phyloP scores from a whole-genome alignment of 2,113 vertebrate genomes.

The Istiophorus platypterus region DNA sequence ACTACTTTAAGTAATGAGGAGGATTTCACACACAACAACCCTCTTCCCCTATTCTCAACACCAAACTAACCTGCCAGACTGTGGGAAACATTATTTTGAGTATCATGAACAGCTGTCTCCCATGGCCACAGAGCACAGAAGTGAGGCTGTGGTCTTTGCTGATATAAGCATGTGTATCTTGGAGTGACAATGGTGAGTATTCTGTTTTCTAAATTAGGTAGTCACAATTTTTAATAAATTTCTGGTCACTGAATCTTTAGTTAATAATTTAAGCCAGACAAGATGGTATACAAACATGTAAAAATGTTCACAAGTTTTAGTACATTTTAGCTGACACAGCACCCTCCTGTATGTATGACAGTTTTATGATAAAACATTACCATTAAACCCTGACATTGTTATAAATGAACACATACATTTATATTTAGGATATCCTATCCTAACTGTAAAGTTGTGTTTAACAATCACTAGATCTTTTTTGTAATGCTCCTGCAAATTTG shows the following conservation, averaged over 20 bases:
- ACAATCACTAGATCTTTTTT: neutral
- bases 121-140: constrained; percentile 14
- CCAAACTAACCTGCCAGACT: constrained; percentile 33
- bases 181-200: neutral
- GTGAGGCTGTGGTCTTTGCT: constrained; percentile 8
- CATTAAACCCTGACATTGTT: neutral
- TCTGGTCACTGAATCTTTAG: constrained; percentile 7
- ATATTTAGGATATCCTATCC: neutral
- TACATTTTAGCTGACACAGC: neutral
- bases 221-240: neutral
- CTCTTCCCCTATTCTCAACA: constrained; percentile 25
- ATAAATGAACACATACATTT: neutral
- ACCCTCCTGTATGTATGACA: neutral
- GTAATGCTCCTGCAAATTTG: constrained; percentile 11
- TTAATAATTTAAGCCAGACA: neutral
- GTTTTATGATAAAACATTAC: neutral
- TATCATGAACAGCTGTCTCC: constrained; percentile 36
- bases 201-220: neutral
- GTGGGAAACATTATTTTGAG: constrained; percentile 54
- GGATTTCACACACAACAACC: constrained; percentile 26
- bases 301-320: neutral
- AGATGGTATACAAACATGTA: neutral
- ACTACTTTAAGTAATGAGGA: constrained; percentile 38
- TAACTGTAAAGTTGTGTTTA: constrained; percentile 1
- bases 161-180: constrained; percentile 4